Base-by-base conservation (phyloP, 2,888 invertebrate genomes). In the Drosophila ezoana region DNA sequence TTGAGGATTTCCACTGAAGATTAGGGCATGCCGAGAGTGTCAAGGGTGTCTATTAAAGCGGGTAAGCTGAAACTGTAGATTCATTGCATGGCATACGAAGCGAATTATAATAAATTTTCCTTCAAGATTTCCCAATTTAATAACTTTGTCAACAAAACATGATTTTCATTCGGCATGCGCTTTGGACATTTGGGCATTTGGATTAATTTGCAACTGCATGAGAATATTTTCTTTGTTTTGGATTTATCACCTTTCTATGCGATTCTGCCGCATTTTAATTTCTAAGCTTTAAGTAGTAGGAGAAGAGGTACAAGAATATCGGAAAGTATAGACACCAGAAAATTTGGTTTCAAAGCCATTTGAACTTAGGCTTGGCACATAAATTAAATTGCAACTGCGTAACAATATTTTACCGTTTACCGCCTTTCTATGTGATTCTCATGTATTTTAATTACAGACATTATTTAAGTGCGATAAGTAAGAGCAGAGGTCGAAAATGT, bases 1-100 rank as follows among this genome's bases (percentile, higher is more conserved):
- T 16, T 23, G 33, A 33, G 32, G 14, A 41, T 38, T 5, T 13
- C 43, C 44, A n/a, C 37, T 9, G 37, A 33, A 54, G 51, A 66
- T 66, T 67, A 66, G 44, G 52, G 37, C 57, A 67, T 18, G 44
- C 32, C 35, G 16, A 28, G 10, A 14, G 33, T 67, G 58, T 68
- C 68, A 57, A 44, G 58, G 66, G 69, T 49, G 69, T 44, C 33
- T 33, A 13, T 49, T 45, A 68, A 67, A 35, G 69, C 58, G 38
- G 20, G n/a, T 58, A 35, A 66, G 58, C 58, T 49, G 10, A 35
- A 57, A 56, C 43, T 67, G 23, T 32, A 67, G 53, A 38, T 67
- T 67, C 68, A 38, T 48, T 37, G 16, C 47, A 40, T 28, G 37
- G 40, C 54, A 47, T 35, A 18, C 45, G 23, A 54, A 53, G n/a